Base-by-base conservation (phyloP, 2,113 vertebrate species). In the Cyanoderma ruficeps region DNA sequence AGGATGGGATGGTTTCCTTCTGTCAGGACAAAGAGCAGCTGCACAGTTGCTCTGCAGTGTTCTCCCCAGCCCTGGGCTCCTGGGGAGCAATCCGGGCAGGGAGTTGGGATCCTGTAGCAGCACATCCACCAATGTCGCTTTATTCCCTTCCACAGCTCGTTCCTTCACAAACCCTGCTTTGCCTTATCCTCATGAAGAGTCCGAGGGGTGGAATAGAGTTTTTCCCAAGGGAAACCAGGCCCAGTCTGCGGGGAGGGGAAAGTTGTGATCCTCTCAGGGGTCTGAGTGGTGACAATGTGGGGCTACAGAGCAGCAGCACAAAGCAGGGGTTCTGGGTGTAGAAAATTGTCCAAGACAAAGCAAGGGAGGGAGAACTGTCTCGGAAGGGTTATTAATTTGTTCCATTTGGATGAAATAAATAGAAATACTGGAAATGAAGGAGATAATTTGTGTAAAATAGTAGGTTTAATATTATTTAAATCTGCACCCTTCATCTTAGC, bases 401-500 rank as follows among this genome's bases (percentile, higher is more conserved):
- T 53, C 52, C 35, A 30, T 94, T 84, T 93, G 90, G 53, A 47
- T 81, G 42, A 53, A 89, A 82, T 64, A 82, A 90, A 75, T 63
- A 61, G 78, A 60, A 77, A 70, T 41, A 21, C 4, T 96, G 83
- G 61, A 93, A 96, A 37, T 23, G 52, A 80, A 91, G 42, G n/a
- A 70, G 42, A 9, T 80, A 47, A 63, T 94, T 71, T 60, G 77
- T 44, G 30, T 90, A 50, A 86, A 92, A 69, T 49, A 37, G 37
- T 35, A 50, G n/a, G 53, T 90, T 83, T 84, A 67, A 49, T 92
- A 50, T 75, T 91, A 80, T 50, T 93, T 95, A 83, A 94, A 88
- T 92, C 71, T 79, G 57, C 53, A 91, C 9, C 7, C 31, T 72
- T 11, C 3, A 35, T 83, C 72, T 89, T 55, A 86, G 80, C 90